These are phyloP conservation scores for Thymelicus lineola DNA, from an alignment of 2,888 invertebrate species.

Conservation along the genomic window DNA sequence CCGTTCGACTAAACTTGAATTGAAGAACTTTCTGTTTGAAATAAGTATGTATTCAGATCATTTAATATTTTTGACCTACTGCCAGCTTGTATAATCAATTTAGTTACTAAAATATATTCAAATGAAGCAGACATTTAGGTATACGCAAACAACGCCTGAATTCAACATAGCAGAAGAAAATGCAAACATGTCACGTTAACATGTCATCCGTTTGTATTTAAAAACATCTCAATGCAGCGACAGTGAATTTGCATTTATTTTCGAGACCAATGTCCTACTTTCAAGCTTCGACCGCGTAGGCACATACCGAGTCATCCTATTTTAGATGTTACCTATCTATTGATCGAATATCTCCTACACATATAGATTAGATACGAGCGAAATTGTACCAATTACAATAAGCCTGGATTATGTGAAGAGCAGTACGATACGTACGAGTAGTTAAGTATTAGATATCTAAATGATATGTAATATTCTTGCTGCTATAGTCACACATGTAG, in stretches of 20 bases:
- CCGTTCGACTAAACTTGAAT: too few relatives aligned
- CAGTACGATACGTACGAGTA: constrained; percentile 3
- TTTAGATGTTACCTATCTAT: constrained; percentile 47
- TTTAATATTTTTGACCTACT: too few relatives aligned
- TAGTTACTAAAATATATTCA: too few relatives aligned
- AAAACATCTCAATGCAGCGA: constrained; percentile 14
- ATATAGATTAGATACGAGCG: constrained; percentile 49
- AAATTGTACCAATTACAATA: constrained; percentile 42
- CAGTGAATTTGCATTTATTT: constrained; percentile 23
- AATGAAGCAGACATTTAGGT: too few relatives aligned
- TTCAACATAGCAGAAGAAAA: background rate
- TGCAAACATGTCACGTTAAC: background rate
- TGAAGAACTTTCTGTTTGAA: too few relatives aligned
- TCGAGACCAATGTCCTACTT: constrained; percentile 25
- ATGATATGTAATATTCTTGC: too few relatives aligned
- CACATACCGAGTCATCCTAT: constrained; percentile 39
- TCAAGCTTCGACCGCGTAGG: constrained; percentile 17
- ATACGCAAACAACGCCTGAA: background rate
- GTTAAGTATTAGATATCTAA: constrained; percentile 12
- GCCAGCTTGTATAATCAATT: too few relatives aligned
- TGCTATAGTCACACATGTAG: too few relatives aligned
- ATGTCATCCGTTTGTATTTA: constrained; percentile 1
- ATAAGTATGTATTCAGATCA: too few relatives aligned
- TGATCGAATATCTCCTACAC: constrained; percentile 43
- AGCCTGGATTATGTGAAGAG: constrained; percentile 36